Evolutionary conservation across 1,140 invertebrate genomes (phyloP).

Genomic region (Lucilia sericata): DNA sequence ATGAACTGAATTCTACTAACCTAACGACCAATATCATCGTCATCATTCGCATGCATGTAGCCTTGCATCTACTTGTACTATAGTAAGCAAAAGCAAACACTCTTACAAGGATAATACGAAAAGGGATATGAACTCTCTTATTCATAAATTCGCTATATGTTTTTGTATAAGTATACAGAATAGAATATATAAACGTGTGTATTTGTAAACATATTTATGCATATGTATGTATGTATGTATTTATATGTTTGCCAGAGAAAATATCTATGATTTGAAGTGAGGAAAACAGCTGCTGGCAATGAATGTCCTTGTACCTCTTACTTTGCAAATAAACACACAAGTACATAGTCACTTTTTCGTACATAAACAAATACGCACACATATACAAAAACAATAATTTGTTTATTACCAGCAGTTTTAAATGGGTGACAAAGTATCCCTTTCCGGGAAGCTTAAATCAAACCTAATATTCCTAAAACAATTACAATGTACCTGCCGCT

Average conservation of each 20-base stretch:
- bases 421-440: no score
- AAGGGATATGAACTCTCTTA: no score
- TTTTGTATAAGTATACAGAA: not conserved
- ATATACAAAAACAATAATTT: not conserved
- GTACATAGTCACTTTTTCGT: not conserved
- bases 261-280: slow-evolving; percentile 41
- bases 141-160: no score
- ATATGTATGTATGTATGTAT: not conserved
- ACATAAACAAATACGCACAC: not conserved
- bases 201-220: slow-evolving; percentile 8
- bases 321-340: slow-evolving; percentile 9
- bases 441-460: no score
- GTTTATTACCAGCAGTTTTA: no score
- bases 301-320: slow-evolving; percentile 33
- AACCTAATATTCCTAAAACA: no score
- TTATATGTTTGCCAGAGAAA: not conserved
- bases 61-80: not conserved
- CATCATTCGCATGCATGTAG: not conserved
- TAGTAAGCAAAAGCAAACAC: no score
- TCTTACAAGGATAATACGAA: no score
- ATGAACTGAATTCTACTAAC: slow-evolving; percentile 16
- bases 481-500: no score
- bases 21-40: slow-evolving; percentile 13
- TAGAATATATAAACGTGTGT: not conserved
- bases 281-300: slow-evolving; percentile 42